Percentiles rank a stretch among this genome's conserved stretches.
Conservation (phyloP, 2,888 invertebrate genomes). For the Idaea aversata region DNA sequence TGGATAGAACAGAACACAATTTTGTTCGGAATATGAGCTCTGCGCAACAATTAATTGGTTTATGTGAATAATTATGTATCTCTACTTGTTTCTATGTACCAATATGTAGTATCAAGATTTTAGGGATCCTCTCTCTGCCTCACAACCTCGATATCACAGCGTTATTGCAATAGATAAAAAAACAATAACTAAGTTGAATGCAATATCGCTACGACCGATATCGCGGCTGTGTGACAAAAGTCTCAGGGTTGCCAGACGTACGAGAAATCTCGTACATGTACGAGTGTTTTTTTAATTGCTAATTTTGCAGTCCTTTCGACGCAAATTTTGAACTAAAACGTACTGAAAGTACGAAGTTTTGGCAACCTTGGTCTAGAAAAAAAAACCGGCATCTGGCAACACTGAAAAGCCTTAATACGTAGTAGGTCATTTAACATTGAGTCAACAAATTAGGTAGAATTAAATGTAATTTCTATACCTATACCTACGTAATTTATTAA, state of each 20-base stretch:
- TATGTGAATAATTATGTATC: not conserved
- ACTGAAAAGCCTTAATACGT: no score
- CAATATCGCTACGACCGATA: no score
- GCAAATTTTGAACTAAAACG: no score
- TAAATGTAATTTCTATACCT: slow-evolving; percentile 4
- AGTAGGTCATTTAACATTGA: not conserved
- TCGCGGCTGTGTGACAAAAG: no score
- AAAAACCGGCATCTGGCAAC: no score
- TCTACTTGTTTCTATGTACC: not conserved
- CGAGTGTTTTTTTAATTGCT: no score
- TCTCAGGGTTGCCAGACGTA: no score
- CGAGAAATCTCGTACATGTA: no score
- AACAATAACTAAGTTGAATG: no score
- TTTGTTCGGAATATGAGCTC: not conserved
- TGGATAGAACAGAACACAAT: not conserved
- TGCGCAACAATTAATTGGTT: not conserved
- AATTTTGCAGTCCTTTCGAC: no score
- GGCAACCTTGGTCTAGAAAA: no score
- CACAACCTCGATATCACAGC: not conserved
- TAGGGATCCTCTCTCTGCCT: not conserved
- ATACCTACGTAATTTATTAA: not conserved
- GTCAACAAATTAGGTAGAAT: slow-evolving; percentile 13
- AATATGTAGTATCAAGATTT: not conserved
- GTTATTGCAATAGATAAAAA: not conserved
- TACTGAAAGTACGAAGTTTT: no score